Conservation (phyloP, 2,888 invertebrate genomes). For the Anodontia alba region DNA sequence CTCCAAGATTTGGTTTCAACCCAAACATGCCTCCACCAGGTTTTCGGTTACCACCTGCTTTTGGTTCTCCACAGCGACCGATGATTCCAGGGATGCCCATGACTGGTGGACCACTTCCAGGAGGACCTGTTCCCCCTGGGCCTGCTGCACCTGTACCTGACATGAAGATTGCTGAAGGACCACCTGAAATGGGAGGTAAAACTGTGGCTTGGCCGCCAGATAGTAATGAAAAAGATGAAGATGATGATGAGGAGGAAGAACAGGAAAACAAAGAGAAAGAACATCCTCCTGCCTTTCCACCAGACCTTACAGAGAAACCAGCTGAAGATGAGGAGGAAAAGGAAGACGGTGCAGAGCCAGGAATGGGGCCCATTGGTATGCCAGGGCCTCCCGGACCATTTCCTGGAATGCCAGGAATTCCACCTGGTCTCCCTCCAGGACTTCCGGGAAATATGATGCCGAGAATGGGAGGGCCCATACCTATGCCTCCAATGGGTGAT, state of each 20-base stretch:
- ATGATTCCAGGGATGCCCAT: constrained; percentile 23
- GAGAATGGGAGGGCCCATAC: constrained; percentile 40
- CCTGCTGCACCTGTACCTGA: background rate
- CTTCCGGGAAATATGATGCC: constrained; percentile 44
- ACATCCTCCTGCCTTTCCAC: constrained; percentile 23
- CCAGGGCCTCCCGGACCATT: constrained; percentile 6
- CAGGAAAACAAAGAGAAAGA: constrained; percentile 18
- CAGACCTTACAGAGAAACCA: constrained; percentile 15
- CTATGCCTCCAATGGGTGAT: constrained; percentile 32
- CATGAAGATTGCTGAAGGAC: background rate
- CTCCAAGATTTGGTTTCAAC: constrained; percentile 62
- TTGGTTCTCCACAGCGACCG: constrained; percentile 33
- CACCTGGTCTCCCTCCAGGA: background rate
- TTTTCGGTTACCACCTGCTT: constrained; percentile 61
- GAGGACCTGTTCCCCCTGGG: constrained; percentile 1
- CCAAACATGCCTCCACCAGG: constrained; percentile 69
- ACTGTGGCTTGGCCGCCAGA: constrained; percentile 57
- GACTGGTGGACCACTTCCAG: background rate
- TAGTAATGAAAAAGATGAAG: constrained; percentile 61
- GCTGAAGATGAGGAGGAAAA: constrained; percentile 29
- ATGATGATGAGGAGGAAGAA: constrained; percentile 53
- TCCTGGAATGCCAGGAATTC: constrained; percentile 39
- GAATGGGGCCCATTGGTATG: constrained; percentile 19
- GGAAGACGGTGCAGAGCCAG: background rate
- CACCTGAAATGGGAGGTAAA: background rate